Percentiles rank a stretch among this genome's conserved stretches.
Evolutionary conservation across 1,140 invertebrate species (phyloP).

Genomic region (Lepidurus apus): DNA sequence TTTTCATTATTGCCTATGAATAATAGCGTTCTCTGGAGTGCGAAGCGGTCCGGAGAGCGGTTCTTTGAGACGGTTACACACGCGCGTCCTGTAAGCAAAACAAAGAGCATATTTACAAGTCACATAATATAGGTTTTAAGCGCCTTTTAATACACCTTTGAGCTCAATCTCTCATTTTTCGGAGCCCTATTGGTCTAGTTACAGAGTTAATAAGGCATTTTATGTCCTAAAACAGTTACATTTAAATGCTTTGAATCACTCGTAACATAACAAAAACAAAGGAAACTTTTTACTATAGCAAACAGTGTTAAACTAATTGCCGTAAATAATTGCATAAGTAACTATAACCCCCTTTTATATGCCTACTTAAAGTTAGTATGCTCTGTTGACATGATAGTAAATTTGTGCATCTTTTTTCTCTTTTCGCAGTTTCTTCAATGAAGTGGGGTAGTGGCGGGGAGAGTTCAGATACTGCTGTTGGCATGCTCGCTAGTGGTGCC

Average conservation of each 20-base stretch:
- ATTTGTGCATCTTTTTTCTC: not conserved
- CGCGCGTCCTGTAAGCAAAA: conserved; percentile 20
- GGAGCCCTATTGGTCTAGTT: no score
- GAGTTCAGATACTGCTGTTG: conserved; percentile 14
- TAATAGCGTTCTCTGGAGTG: not conserved
- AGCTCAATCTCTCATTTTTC: not conserved
- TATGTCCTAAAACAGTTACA: no score
- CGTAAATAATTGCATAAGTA: no score
- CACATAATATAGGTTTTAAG: not conserved
- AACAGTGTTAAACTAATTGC: no score
- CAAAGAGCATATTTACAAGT: conserved; percentile 19
- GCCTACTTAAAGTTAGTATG: no score
- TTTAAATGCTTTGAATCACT: no score
- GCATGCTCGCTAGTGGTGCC: conserved; percentile 30
- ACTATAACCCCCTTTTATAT: no score
- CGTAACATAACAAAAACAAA: no score
- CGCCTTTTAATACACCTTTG: not conserved
- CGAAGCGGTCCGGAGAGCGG: conserved; percentile 6
- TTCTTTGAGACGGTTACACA: conserved; percentile 21
- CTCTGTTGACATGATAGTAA: no score
- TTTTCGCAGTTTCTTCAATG: conserved; percentile 23
- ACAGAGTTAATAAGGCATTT: no score
- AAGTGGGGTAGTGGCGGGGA: conserved; percentile 33
- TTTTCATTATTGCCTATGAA: not conserved
- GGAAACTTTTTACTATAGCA: no score